phyloP scores from a whole-genome alignment of 2,888 invertebrate species.

The Stenodema calcarata region DNA sequence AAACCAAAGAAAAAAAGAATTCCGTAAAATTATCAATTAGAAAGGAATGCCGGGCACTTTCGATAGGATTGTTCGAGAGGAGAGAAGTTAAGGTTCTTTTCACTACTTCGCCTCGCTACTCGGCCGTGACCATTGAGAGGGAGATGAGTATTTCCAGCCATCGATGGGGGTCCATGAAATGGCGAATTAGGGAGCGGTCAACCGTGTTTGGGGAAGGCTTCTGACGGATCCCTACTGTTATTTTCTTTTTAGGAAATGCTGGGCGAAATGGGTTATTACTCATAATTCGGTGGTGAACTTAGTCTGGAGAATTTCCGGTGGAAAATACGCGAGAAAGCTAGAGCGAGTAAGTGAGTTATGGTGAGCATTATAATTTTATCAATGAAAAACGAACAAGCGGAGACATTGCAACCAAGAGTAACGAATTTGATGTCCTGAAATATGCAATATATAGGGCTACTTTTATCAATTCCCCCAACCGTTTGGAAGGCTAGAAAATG shows the following conservation, averaged over 20 bases:
- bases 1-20: background rate
- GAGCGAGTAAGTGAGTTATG: no score
- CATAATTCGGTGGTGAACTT: background rate
- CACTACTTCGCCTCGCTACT: background rate
- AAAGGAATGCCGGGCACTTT: slow-evolving; percentile 5
- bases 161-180: slow-evolving; percentile 4
- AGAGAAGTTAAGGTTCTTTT: background rate
- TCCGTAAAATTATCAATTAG: background rate
- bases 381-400: no score
- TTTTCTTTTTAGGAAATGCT: background rate
- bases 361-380: no score
- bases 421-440: no score
- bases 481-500: no score
- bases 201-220: background rate
- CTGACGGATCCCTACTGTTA: background rate
- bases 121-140: slow-evolving; percentile 1
- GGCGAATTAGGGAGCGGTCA: slow-evolving; percentile 10
- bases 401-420: no score
- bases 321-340: no score
- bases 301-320: background rate
- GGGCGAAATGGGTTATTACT: background rate
- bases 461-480: no score
- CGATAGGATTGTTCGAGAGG: slow-evolving; percentile 6
- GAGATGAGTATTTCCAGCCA: slow-evolving; percentile 21
- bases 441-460: no score